A percentile compares a stretch with the other conserved stretches of the same genome.
phyloP scores from a whole-genome alignment of 2,113 vertebrate genomes.

The Eleginops maclovinus region DNA sequence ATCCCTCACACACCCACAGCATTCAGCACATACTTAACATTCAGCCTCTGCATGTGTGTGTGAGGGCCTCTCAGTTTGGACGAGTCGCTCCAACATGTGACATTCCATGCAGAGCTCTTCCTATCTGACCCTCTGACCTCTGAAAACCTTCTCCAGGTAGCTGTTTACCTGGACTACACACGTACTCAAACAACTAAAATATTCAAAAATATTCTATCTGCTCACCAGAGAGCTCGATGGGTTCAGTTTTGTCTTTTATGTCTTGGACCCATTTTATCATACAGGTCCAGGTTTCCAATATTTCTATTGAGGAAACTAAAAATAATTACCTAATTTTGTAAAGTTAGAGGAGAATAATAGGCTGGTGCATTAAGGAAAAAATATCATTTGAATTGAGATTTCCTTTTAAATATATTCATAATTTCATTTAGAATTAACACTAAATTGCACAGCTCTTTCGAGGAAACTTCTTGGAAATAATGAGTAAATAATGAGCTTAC shows the following conservation, averaged over 20 bases:
- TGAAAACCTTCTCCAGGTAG: constrained; percentile 12
- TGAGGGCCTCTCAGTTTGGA: constrained; percentile 34
- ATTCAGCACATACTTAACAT: constrained; percentile 48
- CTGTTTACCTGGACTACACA: constrained; percentile 17
- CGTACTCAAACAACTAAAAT: not conserved
- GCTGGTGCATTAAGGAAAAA: too few relatives aligned
- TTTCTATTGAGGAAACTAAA: too few relatives aligned
- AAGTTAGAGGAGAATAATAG: too few relatives aligned
- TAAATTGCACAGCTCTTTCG: too few relatives aligned
- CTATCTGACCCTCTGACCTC: constrained; percentile 33
- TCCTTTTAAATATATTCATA: too few relatives aligned
- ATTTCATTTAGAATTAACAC: too few relatives aligned
- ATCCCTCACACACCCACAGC: constrained; percentile 40
- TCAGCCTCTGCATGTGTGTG: constrained; percentile 25
- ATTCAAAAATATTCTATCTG: too few relatives aligned
- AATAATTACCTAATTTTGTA: too few relatives aligned
- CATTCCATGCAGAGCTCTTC: constrained; percentile 58
- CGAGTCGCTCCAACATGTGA: constrained; percentile 62
- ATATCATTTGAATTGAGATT: too few relatives aligned
- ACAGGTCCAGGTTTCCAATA: not conserved
- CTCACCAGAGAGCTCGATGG: too few relatives aligned
- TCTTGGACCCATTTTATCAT: not conserved
- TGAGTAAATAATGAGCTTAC: constrained; percentile 72
- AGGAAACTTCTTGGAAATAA: too few relatives aligned
- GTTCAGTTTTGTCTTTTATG: not conserved